phyloP scores from a whole-genome alignment of 2,888 invertebrate genomes.

The Melipona beecheii region DNA sequence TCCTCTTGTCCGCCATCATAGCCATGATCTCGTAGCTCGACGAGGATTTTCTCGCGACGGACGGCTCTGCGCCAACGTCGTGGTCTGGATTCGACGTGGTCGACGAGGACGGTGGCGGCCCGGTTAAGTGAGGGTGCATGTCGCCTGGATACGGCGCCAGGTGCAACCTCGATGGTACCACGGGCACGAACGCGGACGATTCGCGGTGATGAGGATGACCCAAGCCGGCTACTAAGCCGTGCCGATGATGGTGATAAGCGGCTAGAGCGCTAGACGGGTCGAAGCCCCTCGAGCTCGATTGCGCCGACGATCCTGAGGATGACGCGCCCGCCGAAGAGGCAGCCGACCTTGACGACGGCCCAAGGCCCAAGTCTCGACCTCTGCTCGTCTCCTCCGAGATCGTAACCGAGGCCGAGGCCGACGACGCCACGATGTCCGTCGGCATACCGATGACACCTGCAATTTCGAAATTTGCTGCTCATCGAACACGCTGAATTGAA shows the following conservation, averaged over 20 bases:
- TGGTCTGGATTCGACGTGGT: slow-evolving; percentile 74
- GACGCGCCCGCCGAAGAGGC: slow-evolving; percentile 68
- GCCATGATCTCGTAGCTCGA: slow-evolving; percentile 93
- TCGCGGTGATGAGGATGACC: slow-evolving; percentile 88
- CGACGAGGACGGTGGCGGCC: slow-evolving; percentile 76
- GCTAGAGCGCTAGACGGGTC: slow-evolving; percentile 87
- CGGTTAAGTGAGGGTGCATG: slow-evolving; percentile 87
- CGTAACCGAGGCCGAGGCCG: slow-evolving; percentile 75
- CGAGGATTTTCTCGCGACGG: slow-evolving; percentile 76
- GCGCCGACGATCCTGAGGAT: slow-evolving; percentile 81
- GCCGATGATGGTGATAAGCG: slow-evolving; percentile 88
- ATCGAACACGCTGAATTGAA: background rate
- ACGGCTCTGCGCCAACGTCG: slow-evolving; percentile 76
- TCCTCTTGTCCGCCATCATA: slow-evolving; percentile 95
- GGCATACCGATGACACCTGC: slow-evolving; percentile 78
- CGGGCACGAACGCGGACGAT: slow-evolving; percentile 94
- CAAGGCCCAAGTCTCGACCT: slow-evolving; percentile 73
- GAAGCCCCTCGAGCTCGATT: slow-evolving; percentile 85
- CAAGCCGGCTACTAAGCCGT: slow-evolving; percentile 77
- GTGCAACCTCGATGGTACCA: slow-evolving; percentile 92
- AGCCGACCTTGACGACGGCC: slow-evolving; percentile 73
- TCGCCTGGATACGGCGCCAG: slow-evolving; percentile 90
- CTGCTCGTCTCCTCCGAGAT: slow-evolving; percentile 78
- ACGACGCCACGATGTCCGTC: slow-evolving; percentile 82
- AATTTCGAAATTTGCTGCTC: slow-evolving; percentile 9